Percentiles rank a stretch among this genome's conserved stretches.
These are phyloP conservation scores for Philotrypesis tridentata DNA, from an alignment of 1,140 invertebrate genomes.

Conservation along the genomic window DNA sequence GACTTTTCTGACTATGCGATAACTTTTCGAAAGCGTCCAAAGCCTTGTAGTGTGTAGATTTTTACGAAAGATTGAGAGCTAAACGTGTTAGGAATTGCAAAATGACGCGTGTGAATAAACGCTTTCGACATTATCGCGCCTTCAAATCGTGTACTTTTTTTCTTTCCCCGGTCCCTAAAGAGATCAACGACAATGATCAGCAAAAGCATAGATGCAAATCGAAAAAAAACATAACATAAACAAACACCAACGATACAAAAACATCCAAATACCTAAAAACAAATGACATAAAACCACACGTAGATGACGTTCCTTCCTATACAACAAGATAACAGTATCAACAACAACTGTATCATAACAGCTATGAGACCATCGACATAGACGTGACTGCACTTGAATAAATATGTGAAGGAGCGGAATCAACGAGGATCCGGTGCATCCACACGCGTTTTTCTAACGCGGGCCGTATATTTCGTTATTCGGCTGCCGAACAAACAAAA, in stretches of 20 bases:
- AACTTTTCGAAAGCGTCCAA: background rate
- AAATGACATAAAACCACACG: conserved; percentile 61
- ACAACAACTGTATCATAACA: conserved; percentile 40
- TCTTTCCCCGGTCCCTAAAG: conserved; percentile 41
- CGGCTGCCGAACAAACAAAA: conserved; percentile 8
- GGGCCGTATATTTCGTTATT: conserved; percentile 4
- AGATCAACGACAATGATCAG: background rate
- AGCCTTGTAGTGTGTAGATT: background rate
- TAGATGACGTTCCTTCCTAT: conserved; percentile 45
- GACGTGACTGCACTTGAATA: background rate
- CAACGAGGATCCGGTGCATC: conserved; percentile 31
- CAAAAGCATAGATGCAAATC: conserved; percentile 29
- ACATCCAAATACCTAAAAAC: conserved; percentile 56
- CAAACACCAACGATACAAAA: conserved; percentile 58
- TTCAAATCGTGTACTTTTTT: conserved; percentile 22
- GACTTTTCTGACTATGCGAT: too few species aligned
- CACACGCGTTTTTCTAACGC: conserved; percentile 20
- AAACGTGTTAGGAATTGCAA: too few species aligned
- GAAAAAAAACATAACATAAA: conserved; percentile 3
- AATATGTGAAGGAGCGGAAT: conserved; percentile 48
- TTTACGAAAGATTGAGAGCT: background rate
- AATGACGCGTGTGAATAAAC: too few species aligned
- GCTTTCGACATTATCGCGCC: too few species aligned
- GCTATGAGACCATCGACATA: background rate
- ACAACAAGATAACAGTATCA: background rate